Conservation (phyloP, 2,888 invertebrate genomes). For the Fabriciana adippe region DNA sequence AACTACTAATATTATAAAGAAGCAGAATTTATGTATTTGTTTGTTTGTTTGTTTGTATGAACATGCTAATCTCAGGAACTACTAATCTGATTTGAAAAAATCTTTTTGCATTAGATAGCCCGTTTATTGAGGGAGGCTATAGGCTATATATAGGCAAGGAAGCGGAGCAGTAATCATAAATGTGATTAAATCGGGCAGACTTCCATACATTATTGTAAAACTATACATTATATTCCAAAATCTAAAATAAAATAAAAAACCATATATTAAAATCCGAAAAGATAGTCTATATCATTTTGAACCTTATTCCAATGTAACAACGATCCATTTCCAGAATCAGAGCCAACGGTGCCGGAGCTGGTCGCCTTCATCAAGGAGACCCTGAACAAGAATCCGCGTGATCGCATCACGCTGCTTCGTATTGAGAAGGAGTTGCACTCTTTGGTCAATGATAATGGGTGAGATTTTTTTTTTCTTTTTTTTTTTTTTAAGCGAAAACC, state of each 20-base stretch:
- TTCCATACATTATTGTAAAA: too few relatives aligned
- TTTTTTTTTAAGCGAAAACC: neutral
- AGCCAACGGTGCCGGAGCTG: conserved; percentile 85
- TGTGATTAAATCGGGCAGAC: too few relatives aligned
- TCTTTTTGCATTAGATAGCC: too few relatives aligned
- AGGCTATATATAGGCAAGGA: too few relatives aligned
- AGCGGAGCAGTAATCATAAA: too few relatives aligned
- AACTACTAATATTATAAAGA: neutral
- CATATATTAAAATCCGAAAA: too few relatives aligned
- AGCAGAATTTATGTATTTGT: too few relatives aligned
- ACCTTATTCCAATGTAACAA: neutral
- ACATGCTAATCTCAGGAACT: neutral
- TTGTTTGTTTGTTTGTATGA: neutral
- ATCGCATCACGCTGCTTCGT: conserved; percentile 91
- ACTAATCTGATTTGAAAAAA: too few relatives aligned
- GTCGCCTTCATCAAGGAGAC: conserved; percentile 95
- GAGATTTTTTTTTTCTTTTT: conserved; percentile 49
- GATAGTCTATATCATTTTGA: too few relatives aligned
- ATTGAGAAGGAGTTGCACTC: conserved; percentile 94
- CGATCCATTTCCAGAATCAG: conserved; percentile 45
- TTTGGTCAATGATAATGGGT: conserved; percentile 92
- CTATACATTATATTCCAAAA: too few relatives aligned
- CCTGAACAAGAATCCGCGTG: conserved; percentile 94
- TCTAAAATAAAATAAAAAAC: too few relatives aligned
- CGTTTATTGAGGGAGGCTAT: too few relatives aligned